phyloP scores from a whole-genome alignment of 2,888 invertebrate genomes.

The Hetaerina titia region DNA sequence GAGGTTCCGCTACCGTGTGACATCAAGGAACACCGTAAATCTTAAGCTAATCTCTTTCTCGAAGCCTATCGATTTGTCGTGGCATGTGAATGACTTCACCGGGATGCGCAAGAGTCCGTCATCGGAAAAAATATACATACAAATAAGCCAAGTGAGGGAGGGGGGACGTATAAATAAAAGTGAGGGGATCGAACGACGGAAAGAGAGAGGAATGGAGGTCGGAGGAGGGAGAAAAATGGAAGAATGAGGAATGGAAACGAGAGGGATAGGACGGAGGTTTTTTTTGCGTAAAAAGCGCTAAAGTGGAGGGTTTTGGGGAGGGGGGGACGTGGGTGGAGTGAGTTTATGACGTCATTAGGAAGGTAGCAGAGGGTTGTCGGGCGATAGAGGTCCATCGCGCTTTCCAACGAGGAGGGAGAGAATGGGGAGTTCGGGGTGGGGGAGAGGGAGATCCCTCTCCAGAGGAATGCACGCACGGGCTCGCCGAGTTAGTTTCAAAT shows the following conservation, averaged over 20 bases:
- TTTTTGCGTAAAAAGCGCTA: not conserved
- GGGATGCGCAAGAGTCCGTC: no score
- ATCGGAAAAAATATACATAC: no score
- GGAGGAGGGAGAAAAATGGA: not conserved
- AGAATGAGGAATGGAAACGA: not conserved
- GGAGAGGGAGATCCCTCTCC: not conserved
- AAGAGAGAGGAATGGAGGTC: not conserved
- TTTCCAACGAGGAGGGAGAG: not conserved
- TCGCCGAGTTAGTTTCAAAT: not conserved
- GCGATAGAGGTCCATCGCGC: not conserved
- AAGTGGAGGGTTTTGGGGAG: not conserved
- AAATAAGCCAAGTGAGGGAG: no score
- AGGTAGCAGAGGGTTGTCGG: not conserved
- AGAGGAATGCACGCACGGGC: not conserved
- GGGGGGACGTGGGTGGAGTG: not conserved
- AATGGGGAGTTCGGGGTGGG: no score
- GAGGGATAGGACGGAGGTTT: not conserved
- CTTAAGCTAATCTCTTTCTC: not conserved
- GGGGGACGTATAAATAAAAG: not conserved
- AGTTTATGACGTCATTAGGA: not conserved
- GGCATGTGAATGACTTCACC: not conserved
- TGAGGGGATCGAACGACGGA: not conserved
- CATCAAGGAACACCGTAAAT: not conserved
- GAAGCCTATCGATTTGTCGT: not conserved
- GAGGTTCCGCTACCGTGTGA: no score